Percentiles rank a stretch among this genome's conserved stretches.
Conservation (phyloP, 2,888 invertebrate species). For the Steromphala cineraria region DNA sequence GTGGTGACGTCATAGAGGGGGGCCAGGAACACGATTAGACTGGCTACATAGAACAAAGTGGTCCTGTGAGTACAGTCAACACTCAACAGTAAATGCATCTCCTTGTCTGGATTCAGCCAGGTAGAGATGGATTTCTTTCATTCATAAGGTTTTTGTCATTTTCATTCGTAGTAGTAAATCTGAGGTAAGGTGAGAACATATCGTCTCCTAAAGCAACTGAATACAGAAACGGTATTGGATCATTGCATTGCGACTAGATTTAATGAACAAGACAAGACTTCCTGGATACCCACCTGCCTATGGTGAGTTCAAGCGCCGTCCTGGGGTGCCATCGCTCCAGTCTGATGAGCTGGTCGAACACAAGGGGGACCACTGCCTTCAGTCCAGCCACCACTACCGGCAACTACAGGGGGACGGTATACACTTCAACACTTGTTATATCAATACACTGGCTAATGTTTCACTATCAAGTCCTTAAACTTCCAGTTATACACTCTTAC, state of each 20-base stretch:
- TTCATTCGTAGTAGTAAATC: too few species aligned
- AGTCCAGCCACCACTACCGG: slow-evolving; percentile 54
- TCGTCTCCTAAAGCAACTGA: too few species aligned
- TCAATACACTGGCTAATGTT: neutral
- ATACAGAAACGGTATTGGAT: too few species aligned
- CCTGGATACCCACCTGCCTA: slow-evolving; percentile 48
- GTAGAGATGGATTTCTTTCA: too few species aligned
- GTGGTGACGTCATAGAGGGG: slow-evolving; percentile 53
- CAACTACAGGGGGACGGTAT: slow-evolving; percentile 40
- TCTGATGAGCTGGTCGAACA: slow-evolving; percentile 49
- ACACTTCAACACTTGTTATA: neutral
- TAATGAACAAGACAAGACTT: too few species aligned
- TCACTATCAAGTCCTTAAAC: neutral
- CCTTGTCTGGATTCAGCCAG: too few species aligned
- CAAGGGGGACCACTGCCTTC: slow-evolving; percentile 55
- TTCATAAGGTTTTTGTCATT: too few species aligned
- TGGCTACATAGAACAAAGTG: slow-evolving; percentile 60
- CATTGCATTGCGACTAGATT: too few species aligned
- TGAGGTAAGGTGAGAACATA: too few species aligned
- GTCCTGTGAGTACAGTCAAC: slow-evolving; percentile 45
- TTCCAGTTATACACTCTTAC: too few species aligned
- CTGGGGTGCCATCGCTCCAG: slow-evolving; percentile 61
- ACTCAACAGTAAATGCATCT: too few species aligned
- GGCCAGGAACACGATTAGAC: slow-evolving; percentile 52
- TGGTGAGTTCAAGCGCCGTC: slow-evolving; percentile 52